These are phyloP conservation scores for Grus americana DNA, from an alignment of 2,113 vertebrate species.

Conservation along the genomic window DNA sequence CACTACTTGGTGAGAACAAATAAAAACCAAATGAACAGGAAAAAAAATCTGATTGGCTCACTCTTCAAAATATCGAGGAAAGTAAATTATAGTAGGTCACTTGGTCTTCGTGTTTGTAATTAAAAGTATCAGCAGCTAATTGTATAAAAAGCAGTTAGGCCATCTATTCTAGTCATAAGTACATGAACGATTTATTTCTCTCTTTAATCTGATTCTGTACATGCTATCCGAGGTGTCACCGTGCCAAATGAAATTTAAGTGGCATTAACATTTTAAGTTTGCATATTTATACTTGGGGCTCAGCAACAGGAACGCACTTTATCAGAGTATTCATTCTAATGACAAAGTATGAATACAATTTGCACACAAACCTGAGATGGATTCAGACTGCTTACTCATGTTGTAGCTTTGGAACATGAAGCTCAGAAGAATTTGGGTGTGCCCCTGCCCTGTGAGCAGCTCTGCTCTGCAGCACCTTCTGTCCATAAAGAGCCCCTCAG, in stretches of 20 bases:
- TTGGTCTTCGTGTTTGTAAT: not conserved
- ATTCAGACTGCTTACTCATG: not conserved
- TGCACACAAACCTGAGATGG: not conserved
- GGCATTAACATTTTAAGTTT: not conserved
- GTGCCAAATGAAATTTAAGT: not conserved
- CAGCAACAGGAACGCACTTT: not conserved
- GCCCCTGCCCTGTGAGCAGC: not conserved
- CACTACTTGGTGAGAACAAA: not conserved
- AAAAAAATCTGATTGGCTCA: not conserved
- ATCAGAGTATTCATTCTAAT: not conserved
- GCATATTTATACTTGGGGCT: not conserved
- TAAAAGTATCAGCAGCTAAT: not conserved
- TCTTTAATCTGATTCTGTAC: not conserved
- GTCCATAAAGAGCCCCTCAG: accelerated
- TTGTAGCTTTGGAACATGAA: not conserved
- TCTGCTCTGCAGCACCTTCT: not conserved
- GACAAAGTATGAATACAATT: not conserved
- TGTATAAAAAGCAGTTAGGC: not conserved
- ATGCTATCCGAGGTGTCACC: not conserved
- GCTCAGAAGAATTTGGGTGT: not conserved
- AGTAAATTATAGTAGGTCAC: not conserved
- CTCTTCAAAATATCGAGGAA: not conserved
- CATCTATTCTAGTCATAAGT: not conserved
- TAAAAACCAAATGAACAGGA: not conserved
- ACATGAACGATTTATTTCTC: not conserved